Evolutionary conservation across 2,113 vertebrate genomes (phyloP), one percentile per base, ranked within the genome.

Genomic region (Cacatua alba): DNA sequence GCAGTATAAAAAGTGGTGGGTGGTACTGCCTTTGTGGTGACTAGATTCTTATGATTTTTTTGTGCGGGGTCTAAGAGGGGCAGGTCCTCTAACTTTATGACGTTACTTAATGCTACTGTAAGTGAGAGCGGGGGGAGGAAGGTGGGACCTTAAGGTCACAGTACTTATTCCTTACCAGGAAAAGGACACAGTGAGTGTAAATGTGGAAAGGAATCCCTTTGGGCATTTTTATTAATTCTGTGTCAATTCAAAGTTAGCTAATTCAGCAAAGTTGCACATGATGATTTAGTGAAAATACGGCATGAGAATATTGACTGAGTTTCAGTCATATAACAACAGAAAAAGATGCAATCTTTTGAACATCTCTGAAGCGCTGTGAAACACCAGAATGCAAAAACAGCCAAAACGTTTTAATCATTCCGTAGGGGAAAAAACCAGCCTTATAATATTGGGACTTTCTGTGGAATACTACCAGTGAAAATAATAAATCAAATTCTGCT

Each of bases 161-260:
- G 55, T 92, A 92, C 71, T 97, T 75, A 75, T 16, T 13, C 52
- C 29, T 92, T 64, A 39, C 43, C 81, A 84, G 41, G 41, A 87
- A 60, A 90, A 95, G 13, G 33, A 65, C 72, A 52, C 26, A 51
- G 52, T 85, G 44, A 88, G n/a, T 67, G 57, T 21, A 65, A 94
- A 24, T 26, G 41, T 46, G 67, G 78, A 91, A 92, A 92, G 52
- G 11, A 93, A 77, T 63, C 24, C 46, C n/a, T 96, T 23, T 83
- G 64, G 41, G 39, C 53, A 91, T 83, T 96, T 83, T 95, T 90
- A 87, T 90, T 96, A 97, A 91, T 95, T 97, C 89, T 35, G 11
- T 92, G 68, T 89, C 82, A 97, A 80, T 96, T 82, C 59, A 94
- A 51, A 79, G 10, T 76, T 90, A 94, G 53, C 62, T 84, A 95